Evolutionary conservation across 1,140 invertebrate genomes (phyloP), one percentile per base, ranked within the genome.

Genomic region (Potamilus streckersoni): DNA sequence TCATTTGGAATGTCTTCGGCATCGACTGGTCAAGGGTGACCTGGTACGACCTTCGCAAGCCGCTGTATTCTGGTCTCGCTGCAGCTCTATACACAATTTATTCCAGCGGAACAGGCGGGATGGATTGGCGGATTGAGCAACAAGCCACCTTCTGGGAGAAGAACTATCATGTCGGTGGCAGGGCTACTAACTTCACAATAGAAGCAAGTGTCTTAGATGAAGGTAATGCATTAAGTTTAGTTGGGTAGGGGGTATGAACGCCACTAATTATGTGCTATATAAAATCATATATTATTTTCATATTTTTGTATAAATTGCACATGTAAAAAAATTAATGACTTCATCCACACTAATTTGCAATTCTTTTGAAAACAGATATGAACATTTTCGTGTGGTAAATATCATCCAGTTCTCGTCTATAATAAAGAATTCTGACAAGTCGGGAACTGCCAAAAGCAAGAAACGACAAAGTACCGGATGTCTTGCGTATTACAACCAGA

Each of bases 61-160:
- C 86, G 8, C 71, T 88, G 16, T 84, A 84, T 69, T 87, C 85
- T 15, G 86, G 82, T 0, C 79, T 88, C 8, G 85, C 84, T 15
- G 85, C 85, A 14, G 71, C 84, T 16, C 82, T 88, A 1, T 86
- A 80, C 57, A 77, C 79, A 2, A 76, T 74, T 20, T 31, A 74
- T 27, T 57, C 13, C 5, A 56, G 15, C 6, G 65, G 69, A 15
- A 38, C 74, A 56, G 59, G 68, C 19, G 66, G 61, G 2, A 69
- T 81, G 1, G 69, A 70, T 27, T 80, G 82, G 80, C 72, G 78
- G 59, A 56, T 71, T 15, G 80, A 82, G 56, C 72, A 82, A 58
- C 82, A 83, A 61, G 82, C 71, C 4, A 65, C 76, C 3, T 79
- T 80, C 55, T 80, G 73, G 70, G 62, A 78, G 31, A 49, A 60